These are phyloP conservation scores for Ammospiza nelsoni DNA, from an alignment of 2,113 vertebrate genomes.

Conservation along the genomic window DNA sequence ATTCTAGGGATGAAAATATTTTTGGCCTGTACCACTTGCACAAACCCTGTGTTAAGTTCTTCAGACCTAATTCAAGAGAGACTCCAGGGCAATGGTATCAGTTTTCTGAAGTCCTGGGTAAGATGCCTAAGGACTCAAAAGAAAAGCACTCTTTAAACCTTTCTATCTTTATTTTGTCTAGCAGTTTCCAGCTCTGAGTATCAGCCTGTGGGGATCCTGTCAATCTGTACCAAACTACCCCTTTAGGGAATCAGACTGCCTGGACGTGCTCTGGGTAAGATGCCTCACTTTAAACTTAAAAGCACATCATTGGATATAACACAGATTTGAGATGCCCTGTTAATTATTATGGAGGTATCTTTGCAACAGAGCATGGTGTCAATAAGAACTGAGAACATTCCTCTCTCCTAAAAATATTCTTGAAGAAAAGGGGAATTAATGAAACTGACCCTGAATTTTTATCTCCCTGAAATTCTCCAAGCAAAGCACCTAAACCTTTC, in stretches of 20 bases:
- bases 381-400: not conserved
- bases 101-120: not conserved
- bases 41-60: not conserved
- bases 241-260: not conserved
- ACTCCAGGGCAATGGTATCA: not conserved
- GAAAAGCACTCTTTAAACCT: not conserved
- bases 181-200: not conserved
- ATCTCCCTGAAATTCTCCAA: not conserved
- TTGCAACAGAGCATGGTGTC: not conserved
- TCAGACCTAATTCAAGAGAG: not conserved
- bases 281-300: not conserved
- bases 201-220: not conserved
- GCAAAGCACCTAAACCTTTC: not conserved
- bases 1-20: not conserved
- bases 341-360: not conserved
- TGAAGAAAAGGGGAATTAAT: not conserved
- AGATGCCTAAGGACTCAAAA: not conserved
- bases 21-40: not conserved
- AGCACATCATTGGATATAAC: fast-evolving
- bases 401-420: not conserved
- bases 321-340: not conserved
- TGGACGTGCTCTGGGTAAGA: not conserved
- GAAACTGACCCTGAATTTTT: not conserved
- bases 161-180: not conserved
- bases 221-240: not conserved